Evolutionary conservation across 64 coral and sea anemone genomes (phyloP), one percentile per base, ranked within the genome.

Genomic region (Porites australiensis): DNA sequence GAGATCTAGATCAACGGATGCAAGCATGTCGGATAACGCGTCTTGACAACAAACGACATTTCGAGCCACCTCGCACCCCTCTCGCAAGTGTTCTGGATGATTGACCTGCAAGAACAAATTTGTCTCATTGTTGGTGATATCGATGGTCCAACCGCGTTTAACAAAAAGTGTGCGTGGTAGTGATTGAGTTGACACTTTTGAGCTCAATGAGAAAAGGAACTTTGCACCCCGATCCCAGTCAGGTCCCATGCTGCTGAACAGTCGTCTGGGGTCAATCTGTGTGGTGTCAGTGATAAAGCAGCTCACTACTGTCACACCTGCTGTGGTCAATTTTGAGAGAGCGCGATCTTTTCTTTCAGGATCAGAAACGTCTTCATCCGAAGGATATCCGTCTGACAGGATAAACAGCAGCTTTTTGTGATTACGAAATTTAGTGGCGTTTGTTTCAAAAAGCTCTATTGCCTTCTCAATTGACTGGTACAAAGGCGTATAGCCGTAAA

Each of bases 41-140:
- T 79, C 85, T 50, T 88, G 84, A 27, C 76, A 80, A 6, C 77
- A 72, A 13, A 92, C 90, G 10, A 57, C 79, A 10, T 85, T 43
- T 21, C 70, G 52, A 27, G 90, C 79, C 22, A 92, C 5, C 6
- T 84, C 44, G 58, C 68, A 84, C 14, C 58, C 90, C 12, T 86
- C 83, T 72, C 77, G 6, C 2, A 86, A 70, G n/a, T 73, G 55
- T 20, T 93, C 91, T 48, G 91, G 91, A 54, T 93, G 91, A 52
- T 93, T 93, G 6, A 93, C 74, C 77, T 93, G 91, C 14, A 87
- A 14, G 52, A 93, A 93, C 21, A 93, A 12, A 44, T 37, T 16
- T 52, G 91, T 93, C 79, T 93, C 91, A 72, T 93, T 93, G 74
- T 93, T 79, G 5, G 60, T 48, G 63, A 72, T 60, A 22, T 93